Evolutionary conservation across 1,140 invertebrate genomes (phyloP), one percentile per base, ranked within the genome.

Genomic region (Pemphigus obesinymphae): DNA sequence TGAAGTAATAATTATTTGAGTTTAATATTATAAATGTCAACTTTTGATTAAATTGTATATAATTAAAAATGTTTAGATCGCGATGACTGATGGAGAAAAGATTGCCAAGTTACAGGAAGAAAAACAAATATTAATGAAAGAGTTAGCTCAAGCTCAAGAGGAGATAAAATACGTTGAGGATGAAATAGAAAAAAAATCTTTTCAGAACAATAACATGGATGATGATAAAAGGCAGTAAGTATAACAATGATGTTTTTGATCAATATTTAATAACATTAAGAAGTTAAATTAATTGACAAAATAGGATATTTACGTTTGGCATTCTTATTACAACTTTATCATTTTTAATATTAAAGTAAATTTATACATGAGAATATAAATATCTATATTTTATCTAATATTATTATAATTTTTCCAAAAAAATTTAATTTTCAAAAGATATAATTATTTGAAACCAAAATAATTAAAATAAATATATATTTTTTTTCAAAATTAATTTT

Each of bases 61-160:
- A 26, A 5, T 70, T 45, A 23, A 40, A 20, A n/a, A 1, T 58
- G 17, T 43, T 61, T 63, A 80, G 76, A n/a, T 43, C 45, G 55
- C 45, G 8, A 80, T 80, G 23, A 80, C 55, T 29, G 37, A 80
- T 63, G 76, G 43, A 61, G 76, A 80, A 10, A 80, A 61, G 23
- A 80, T 80, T 13, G 15, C 7, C 3, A 80, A 31, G 23, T 80
- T 80, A n/a, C 10, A 80, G 13, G 34, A 43, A 45, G 76, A 80
- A 80, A 58, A 88, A 90, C 84, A 85, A 86, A 80, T 88, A 87
- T 83, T 55, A 58, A 29, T 3, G 8, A 53, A 80, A 43, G 55
- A 80, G 17, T 48, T 80, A 43, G 11, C 6, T 31, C 31, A 63
- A 63, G 11, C 20, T 20, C 31, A 80, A 63, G 37, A 40, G 6